Conservation (phyloP, 2,888 invertebrate genomes). For the Cremastinae sp. region DNA sequence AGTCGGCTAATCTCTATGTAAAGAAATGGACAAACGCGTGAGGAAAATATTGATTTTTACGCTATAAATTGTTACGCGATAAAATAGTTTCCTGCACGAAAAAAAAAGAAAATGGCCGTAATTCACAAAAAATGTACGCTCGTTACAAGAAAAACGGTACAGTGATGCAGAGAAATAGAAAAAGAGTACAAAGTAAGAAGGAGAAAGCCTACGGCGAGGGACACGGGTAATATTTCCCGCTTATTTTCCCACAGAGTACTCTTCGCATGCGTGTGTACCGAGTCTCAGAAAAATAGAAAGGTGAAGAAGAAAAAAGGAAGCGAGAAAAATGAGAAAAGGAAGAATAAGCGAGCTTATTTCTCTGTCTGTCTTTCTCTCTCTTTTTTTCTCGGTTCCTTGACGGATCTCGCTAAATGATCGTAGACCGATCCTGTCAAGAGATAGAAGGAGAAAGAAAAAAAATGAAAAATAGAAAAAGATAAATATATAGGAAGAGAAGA, state of each 20-base stretch:
- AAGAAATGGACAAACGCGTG: no score
- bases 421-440: conserved; percentile 42
- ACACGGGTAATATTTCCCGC: conserved; percentile 53
- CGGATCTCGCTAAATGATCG: conserved; percentile 46
- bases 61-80: no score
- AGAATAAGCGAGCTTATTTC: conserved; percentile 23
- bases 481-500: background rate
- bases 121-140: conserved; percentile 3
- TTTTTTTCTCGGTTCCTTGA: background rate
- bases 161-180: conserved; percentile 24
- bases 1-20: conserved; percentile 17
- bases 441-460: conserved; percentile 21
- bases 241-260: conserved; percentile 57
- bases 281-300: background rate
- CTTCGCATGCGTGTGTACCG: conserved; percentile 46
- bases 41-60: no score
- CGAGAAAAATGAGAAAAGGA: background rate
- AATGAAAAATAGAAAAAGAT: background rate
- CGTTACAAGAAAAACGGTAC: background rate
- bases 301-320: no score
- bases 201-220: conserved; percentile 35
- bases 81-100: conserved; percentile 18
- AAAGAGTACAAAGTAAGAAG: conserved; percentile 13
- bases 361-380: conserved; percentile 20
- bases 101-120: conserved; percentile 2